A percentile compares a stretch with the other conserved stretches of the same genome.
phyloP scores from a whole-genome alignment of 2,113 vertebrate species.

The Proterorhinus semilunaris region DNA sequence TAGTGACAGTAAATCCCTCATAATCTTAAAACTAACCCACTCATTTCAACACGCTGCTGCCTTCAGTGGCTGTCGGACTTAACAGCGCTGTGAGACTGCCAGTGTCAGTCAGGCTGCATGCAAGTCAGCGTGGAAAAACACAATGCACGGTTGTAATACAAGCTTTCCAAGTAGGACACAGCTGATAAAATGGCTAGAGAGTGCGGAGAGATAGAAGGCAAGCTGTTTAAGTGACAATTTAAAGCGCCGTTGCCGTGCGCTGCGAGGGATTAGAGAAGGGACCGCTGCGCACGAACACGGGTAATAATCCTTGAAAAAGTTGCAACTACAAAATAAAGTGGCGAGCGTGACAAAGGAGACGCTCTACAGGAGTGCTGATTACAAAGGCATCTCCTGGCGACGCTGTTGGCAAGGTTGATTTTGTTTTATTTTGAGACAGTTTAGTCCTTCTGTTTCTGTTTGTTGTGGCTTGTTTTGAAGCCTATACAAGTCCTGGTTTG shows the following conservation, averaged over 20 bases:
- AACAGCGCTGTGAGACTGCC: constrained; percentile 20
- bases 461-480: no score
- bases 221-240: constrained; percentile 44
- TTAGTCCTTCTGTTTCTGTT: no score
- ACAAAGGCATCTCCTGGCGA: no score
- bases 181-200: constrained; percentile 14
- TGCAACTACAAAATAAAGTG: constrained; percentile 44
- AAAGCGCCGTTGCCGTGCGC: constrained; percentile 43
- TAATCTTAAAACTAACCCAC: constrained; percentile 17
- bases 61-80: constrained; percentile 20
- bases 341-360: not conserved
- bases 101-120: constrained; percentile 28
- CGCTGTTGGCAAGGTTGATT: no score
- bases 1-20: constrained; percentile 21
- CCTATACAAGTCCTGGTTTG: no score
- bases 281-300: constrained; percentile 32
- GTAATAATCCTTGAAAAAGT: constrained; percentile 69
- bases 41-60: constrained; percentile 11
- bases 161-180: constrained; percentile 36
- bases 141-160: constrained; percentile 42
- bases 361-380: not conserved
- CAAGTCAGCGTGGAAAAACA: constrained; percentile 19
- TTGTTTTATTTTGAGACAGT: no score
- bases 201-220: constrained; percentile 24
- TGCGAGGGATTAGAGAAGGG: constrained; percentile 48